These are phyloP conservation scores for Halesus radiatus DNA, from an alignment of 1,140 invertebrate species.

Conservation along the genomic window DNA sequence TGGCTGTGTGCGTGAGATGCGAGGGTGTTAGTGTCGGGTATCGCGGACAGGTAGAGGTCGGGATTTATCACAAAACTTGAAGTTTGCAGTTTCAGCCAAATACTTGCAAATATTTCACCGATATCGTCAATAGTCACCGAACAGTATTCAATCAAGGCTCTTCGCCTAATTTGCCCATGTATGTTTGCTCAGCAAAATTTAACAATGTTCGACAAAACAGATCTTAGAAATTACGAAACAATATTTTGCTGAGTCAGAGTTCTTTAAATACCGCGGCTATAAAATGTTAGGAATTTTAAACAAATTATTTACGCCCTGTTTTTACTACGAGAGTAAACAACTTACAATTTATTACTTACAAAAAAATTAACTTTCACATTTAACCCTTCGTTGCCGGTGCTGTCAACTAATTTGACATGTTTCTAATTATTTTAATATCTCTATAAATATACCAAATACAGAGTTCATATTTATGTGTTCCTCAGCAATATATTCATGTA, in stretches of 20 bases:
- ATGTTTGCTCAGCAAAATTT: background rate
- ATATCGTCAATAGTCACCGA: background rate
- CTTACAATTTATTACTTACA: no score
- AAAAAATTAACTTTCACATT: no score
- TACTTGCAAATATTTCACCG: slow-evolving; percentile 13
- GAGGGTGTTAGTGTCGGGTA: slow-evolving; percentile 3
- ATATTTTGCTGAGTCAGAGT: background rate
- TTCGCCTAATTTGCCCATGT: background rate
- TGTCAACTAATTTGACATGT: no score
- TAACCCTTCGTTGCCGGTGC: no score
- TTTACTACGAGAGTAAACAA: no score
- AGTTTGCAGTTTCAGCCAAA: background rate
- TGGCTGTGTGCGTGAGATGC: background rate
- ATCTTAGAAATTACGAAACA: background rate
- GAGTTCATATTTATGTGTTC: no score
- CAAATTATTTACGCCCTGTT: no score
- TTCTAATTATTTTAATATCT: no score
- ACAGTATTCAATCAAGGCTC: background rate
- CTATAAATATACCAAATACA: no score
- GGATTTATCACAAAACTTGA: slow-evolving; percentile 24
- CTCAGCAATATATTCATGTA: no score
- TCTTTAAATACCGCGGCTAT: background rate
- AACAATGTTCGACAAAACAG: no score
- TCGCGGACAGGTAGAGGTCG: slow-evolving; percentile 42
- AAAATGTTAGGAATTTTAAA: background rate